Percentiles rank a stretch among this genome's conserved stretches.
These are phyloP conservation scores for Pogonomyrmex californicus DNA, from an alignment of 1,140 invertebrate species.

Conservation along the genomic window DNA sequence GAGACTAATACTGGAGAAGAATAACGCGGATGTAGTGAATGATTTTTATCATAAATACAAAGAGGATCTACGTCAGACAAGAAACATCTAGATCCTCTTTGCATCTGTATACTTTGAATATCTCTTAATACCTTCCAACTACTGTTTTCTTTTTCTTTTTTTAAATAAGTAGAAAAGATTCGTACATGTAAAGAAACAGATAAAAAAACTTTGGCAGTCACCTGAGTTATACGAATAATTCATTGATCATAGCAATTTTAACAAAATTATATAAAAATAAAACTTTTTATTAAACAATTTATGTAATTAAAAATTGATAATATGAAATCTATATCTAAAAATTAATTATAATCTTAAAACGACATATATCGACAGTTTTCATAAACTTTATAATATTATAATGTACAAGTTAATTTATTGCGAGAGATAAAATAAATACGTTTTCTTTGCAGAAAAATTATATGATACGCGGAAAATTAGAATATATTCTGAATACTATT, in stretches of 20 bases:
- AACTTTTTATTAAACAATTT: neutral
- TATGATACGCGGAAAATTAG: neutral
- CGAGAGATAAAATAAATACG: neutral
- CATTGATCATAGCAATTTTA: neutral
- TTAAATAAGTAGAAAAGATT: conserved; percentile 13
- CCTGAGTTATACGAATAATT: conserved; percentile 4
- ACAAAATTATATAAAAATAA: neutral
- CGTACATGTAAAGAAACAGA: neutral
- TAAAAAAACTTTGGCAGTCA: neutral
- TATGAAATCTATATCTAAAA: neutral
- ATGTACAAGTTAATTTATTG: neutral
- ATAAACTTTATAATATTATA: conserved; percentile 2
- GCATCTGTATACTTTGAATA: conserved; percentile 39
- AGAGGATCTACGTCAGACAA: conserved; percentile 86
- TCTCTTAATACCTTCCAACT: conserved; percentile 43
- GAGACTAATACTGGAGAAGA: conserved; percentile 80
- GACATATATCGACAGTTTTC: neutral
- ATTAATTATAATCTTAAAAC: neutral
- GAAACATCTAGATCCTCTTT: conserved; percentile 45
- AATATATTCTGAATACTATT: neutral
- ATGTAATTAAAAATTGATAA: neutral
- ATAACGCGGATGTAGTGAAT: conserved; percentile 89
- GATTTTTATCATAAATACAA: conserved; percentile 90
- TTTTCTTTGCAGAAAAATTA: neutral
- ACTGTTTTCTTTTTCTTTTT: neutral